phyloP scores from a whole-genome alignment of 2,888 invertebrate species.

The Augiades crinisus region DNA sequence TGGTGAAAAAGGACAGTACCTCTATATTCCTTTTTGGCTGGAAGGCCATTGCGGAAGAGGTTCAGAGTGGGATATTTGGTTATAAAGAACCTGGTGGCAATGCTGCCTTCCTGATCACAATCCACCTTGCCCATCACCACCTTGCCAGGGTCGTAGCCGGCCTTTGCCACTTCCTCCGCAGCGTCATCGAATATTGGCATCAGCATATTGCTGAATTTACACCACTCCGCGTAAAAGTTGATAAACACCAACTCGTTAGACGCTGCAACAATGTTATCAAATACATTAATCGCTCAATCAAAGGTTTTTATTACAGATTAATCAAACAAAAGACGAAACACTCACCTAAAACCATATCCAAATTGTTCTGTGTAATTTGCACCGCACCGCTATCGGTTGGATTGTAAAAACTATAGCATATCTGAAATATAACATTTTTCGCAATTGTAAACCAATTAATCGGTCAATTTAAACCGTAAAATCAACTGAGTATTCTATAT shows the following conservation, averaged over 20 bases:
- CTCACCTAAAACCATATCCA: slow-evolving; percentile 93
- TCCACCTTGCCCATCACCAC: slow-evolving; percentile 98
- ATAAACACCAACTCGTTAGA: slow-evolving; percentile 98
- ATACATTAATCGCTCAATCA: slow-evolving; percentile 13
- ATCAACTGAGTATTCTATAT: slow-evolving; percentile 48
- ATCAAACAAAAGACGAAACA: slow-evolving; percentile 20
- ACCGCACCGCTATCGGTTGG: slow-evolving; percentile 92
- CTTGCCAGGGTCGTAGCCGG: slow-evolving; percentile 90
- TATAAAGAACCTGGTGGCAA: slow-evolving; percentile 96
- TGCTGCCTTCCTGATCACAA: slow-evolving; percentile 94
- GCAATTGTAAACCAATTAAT: slow-evolving; percentile 54
- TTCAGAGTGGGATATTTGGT: slow-evolving; percentile 99
- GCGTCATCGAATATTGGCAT: slow-evolving; percentile 98
- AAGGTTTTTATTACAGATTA: background rate
- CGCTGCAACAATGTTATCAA: slow-evolving; percentile 81
- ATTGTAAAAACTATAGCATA: slow-evolving; percentile 84
- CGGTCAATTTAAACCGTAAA: slow-evolving; percentile 61
- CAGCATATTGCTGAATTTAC: slow-evolving; percentile 98
- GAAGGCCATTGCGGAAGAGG: slow-evolving; percentile 93
- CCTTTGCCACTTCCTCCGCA: slow-evolving; percentile 90
- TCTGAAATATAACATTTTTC: slow-evolving; percentile 65
- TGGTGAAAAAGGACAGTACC: slow-evolving; percentile 65
- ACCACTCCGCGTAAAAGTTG: slow-evolving; percentile 99
- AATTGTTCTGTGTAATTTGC: slow-evolving; percentile 89
- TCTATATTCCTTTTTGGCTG: slow-evolving; percentile 94